These are phyloP conservation scores for Thryonomys swinderianus DNA, from an alignment of 2,113 vertebrate species.

Conservation along the genomic window DNA sequence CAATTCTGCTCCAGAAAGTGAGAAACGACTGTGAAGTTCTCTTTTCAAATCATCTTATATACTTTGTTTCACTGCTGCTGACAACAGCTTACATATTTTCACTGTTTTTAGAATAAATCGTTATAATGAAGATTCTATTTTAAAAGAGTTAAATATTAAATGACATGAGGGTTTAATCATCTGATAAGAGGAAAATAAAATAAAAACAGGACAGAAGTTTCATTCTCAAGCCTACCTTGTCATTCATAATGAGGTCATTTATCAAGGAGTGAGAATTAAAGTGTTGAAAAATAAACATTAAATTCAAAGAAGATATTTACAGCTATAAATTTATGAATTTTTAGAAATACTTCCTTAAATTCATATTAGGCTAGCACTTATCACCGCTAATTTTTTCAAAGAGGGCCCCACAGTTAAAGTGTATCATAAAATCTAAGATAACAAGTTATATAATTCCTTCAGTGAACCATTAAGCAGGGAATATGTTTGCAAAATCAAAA, in stretches of 20 bases:
- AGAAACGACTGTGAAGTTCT: not conserved
- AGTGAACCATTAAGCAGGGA: conserved; percentile 60
- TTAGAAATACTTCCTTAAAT: conserved; percentile 30
- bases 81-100: not conserved
- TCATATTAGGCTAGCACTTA: conserved; percentile 29
- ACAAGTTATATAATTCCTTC: conserved; percentile 34
- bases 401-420: conserved; percentile 17
- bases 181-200: not conserved
- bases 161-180: not conserved
- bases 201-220: conserved; percentile 3
- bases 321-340: not conserved
- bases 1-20: not conserved
- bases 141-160: conserved; percentile 62
- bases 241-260: not conserved
- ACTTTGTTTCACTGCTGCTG: not conserved
- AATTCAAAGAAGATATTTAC: not conserved
- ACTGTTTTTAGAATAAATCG: not conserved
- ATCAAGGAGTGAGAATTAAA: not conserved
- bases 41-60: conserved; percentile 37
- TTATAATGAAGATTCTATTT: not conserved
- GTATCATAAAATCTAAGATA: conserved; percentile 59
- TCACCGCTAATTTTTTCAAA: not conserved
- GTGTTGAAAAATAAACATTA: not conserved
- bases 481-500: conserved; percentile 70
- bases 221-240: not conserved